phyloP scores from a whole-genome alignment of 2,797 vertebrate species.

The Lerista edwardsae region DNA sequence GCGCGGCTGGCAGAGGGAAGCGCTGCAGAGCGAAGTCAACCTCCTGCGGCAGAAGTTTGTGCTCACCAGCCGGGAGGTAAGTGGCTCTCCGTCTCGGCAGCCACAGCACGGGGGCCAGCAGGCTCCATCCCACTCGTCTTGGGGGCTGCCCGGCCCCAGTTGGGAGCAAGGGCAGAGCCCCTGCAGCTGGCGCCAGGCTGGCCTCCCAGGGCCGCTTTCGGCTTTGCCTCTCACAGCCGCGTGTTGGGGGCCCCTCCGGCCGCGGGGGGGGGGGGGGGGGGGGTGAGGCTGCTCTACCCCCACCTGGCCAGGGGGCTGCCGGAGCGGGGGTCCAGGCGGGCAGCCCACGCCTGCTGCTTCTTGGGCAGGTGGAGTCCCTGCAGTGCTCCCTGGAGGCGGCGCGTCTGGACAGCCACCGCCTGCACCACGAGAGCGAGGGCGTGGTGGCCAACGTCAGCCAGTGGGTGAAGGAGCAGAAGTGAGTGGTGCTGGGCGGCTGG shows the following conservation, averaged over 20 bases:
- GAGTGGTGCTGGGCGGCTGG: slow-evolving; percentile 37
- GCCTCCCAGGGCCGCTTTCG: too few species aligned
- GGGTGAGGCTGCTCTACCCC: neutral
- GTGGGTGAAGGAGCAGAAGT: slow-evolving; percentile 78
- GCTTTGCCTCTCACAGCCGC: too few species aligned
- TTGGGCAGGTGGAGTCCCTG: slow-evolving; percentile 65
- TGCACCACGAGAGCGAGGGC: slow-evolving; percentile 74
- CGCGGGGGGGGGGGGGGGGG: rapidly evolving
- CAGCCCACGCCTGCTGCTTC: neutral
- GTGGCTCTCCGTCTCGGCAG: too few species aligned
- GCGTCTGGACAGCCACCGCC: slow-evolving; percentile 58
- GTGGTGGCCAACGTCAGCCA: slow-evolving; percentile 79
- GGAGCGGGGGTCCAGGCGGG: rapidly evolving
- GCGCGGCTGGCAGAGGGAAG: slow-evolving; percentile 50
- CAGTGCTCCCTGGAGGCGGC: slow-evolving; percentile 50
- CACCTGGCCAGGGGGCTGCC: neutral
- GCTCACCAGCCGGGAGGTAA: slow-evolving; percentile 48
- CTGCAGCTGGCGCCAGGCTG: neutral
- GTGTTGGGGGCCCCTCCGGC: too few species aligned
- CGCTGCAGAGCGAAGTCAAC: slow-evolving; percentile 54
- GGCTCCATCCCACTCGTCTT: too few species aligned
- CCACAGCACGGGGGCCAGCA: neutral
- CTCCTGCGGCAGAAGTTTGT: slow-evolving; percentile 57
- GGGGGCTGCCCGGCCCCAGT: too few species aligned
- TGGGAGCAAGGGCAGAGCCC: too few species aligned